Evolutionary conservation across 2,797 vertebrate genomes (phyloP), one percentile per base, ranked within the genome.

Genomic region (Pantherophis vulpinus): DNA sequence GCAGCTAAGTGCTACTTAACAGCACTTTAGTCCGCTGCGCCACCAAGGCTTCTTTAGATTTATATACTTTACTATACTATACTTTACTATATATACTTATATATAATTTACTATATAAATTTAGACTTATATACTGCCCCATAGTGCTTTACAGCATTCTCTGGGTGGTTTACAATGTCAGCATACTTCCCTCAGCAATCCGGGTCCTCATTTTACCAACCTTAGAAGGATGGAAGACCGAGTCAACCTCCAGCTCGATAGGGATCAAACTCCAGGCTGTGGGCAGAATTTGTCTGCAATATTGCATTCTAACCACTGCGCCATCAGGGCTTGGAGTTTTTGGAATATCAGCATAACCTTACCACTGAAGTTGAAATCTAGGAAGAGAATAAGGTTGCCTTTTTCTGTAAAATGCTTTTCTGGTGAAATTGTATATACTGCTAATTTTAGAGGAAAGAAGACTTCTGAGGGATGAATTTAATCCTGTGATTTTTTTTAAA

Each of bases 271-370:
- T 74, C 32, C 2, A 74, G 66, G 66, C 16, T 74, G n/a, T 74
- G n/a, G 66, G 14, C 66, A 74, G 14, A 74, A 37, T 74, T 74
- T 74, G n/a, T 32, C 66, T 32, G n/a, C 61, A 66, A n/a, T n/a
- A 66, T 4, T 66, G 12, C 16, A 37, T 37, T 74, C 66, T 74
- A 74, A 37, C 66, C n/a, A 37, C 16, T 74, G n/a, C 1, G 1
- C 16, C 2, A 9, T 18, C 16, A 74, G 66, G n/a, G n/a, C n/a
- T 74, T 0, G 0, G 14, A 1, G 6, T 1, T 3, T 32, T 37
- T 74, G 20, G 1, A 47, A 83, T 83, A 83, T 47, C 74, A 83
- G 37, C 20, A 83, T 83, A 20, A 83, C 10, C 4, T 83, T 83
- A 47, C 37, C 20, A 25, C 74, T 47, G 37, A 83, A 83, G 74